These are phyloP conservation scores for Platycercus adscitus DNA, from an alignment of 2,113 vertebrate species.

Conservation along the genomic window DNA sequence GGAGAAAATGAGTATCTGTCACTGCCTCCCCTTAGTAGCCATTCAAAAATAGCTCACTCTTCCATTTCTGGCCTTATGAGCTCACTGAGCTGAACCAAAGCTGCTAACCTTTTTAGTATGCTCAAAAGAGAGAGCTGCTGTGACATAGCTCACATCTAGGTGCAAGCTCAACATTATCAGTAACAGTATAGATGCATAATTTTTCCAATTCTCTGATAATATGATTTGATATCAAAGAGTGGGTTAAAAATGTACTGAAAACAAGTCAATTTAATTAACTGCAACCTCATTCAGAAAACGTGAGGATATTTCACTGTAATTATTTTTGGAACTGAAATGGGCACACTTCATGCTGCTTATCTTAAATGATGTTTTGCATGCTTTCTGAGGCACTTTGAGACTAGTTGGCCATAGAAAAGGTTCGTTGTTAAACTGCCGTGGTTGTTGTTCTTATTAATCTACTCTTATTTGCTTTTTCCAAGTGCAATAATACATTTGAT, in stretches of 20 bases:
- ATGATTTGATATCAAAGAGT: background rate
- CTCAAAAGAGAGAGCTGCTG: background rate
- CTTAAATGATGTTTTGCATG: background rate
- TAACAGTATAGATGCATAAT: background rate
- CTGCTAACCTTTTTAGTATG: background rate
- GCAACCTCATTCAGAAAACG: background rate
- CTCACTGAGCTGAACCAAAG: background rate
- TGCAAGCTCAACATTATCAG: background rate
- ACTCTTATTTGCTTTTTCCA: background rate
- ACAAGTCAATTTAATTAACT: background rate
- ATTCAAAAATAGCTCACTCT: background rate
- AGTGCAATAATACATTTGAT: slow-evolving; percentile 6
- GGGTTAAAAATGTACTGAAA: background rate
- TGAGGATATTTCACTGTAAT: background rate
- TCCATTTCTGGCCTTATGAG: background rate
- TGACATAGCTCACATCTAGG: background rate
- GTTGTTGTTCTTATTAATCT: background rate
- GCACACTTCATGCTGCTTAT: background rate
- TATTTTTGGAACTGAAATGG: background rate
- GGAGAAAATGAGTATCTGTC: background rate
- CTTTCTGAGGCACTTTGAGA: background rate
- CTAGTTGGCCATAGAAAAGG: background rate
- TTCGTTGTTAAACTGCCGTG: background rate
- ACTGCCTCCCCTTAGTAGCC: background rate
- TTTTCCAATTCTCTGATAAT: background rate